A percentile compares a stretch with the other conserved stretches of the same genome.
Evolutionary conservation across 2,888 invertebrate species (phyloP).

Genomic region (Schrankia costaestrigalis): DNA sequence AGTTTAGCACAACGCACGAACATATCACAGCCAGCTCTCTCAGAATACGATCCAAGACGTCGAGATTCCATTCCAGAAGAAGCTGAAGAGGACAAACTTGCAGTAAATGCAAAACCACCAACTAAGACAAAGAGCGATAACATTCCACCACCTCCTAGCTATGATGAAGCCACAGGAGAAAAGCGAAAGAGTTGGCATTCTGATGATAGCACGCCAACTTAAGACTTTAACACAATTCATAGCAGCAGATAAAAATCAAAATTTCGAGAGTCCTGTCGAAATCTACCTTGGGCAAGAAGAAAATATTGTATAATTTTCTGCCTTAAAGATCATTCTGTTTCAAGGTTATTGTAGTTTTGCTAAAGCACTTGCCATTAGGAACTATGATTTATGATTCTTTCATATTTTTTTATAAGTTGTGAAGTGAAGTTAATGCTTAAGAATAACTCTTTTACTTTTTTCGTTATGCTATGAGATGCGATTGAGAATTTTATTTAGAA

Average conservation of each 20-base stretch:
- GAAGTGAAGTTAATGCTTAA: too few relatives aligned
- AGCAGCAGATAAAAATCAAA: conserved; percentile 2
- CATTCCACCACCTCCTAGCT: conserved; percentile 64
- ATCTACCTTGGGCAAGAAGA: conserved; percentile 6
- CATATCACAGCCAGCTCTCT: conserved; percentile 81
- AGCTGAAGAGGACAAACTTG: conserved; percentile 68
- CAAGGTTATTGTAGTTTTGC: too few relatives aligned
- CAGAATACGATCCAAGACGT: conserved; percentile 78
- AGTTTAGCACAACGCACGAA: conserved; percentile 79
- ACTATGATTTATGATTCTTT: too few relatives aligned
- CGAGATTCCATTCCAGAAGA: conserved; percentile 84
- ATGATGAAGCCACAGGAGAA: conserved; percentile 66
- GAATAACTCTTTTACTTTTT: too few relatives aligned
- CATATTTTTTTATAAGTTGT: too few relatives aligned
- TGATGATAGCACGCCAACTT: conserved; percentile 72
- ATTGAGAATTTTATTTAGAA: too few relatives aligned
- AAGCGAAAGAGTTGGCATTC: conserved; percentile 78
- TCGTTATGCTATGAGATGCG: too few relatives aligned
- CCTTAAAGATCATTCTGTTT: too few relatives aligned
- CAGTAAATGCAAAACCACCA: conserved; percentile 47
- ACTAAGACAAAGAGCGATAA: conserved; percentile 64
- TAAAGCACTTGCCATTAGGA: too few relatives aligned
- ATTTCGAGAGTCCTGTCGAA: conserved; percentile 12
- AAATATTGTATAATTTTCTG: too few relatives aligned
- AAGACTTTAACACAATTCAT: conserved; percentile 30